Base-by-base conservation (phyloP, 2,797 vertebrate species). In the Pseudochromis fuscus region DNA sequence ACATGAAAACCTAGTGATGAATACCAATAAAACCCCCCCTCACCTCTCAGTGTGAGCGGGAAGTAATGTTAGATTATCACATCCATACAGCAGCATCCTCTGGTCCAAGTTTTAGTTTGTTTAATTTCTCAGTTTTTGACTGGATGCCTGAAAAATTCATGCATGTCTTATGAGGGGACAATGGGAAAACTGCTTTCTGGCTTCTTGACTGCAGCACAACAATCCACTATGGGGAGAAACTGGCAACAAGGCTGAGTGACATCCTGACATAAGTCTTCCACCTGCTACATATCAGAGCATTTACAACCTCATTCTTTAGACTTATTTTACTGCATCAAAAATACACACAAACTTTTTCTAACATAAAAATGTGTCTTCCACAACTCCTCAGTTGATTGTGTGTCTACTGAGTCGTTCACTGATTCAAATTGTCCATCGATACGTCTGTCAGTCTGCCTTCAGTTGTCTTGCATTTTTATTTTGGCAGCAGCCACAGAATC, bases 401-500 rank as follows among this genome's bases (percentile, higher is more conserved):
- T 59, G 31, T 40, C 23, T 18, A 27, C 31, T 40, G 24, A 37
- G 37, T 50, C 25, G 59, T 50, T 15, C 46, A 12, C 19, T 19
- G 3, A 37, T 37, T 37, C 35, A 37, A 37, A 37, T 15, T 4
- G 35, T 15, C 16, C 35, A 37, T 37, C 35, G 16, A 5, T 13
- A 40, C 33, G 21, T 50, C 27, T 24, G 25, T 79, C 59, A 44
- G 46, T 12, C 48, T 16, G 48, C 1, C 25, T 59, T 49, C n/a
- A 31, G 66, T 78, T 66, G 37, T 72, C 53, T 68, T 44, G 8
- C 12, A 62, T 78, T 57, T 42, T 42, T 2, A 21, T 38, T 75
- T 72, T 75, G 72, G 63, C 75, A 59, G 40, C 0, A 0, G 3
- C 59, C 24, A 15, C 21, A 72, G 45, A 79, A 62, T 67, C 25